Conservation (phyloP, 2,113 vertebrate species). For the Hemibagrus wyckioides region DNA sequence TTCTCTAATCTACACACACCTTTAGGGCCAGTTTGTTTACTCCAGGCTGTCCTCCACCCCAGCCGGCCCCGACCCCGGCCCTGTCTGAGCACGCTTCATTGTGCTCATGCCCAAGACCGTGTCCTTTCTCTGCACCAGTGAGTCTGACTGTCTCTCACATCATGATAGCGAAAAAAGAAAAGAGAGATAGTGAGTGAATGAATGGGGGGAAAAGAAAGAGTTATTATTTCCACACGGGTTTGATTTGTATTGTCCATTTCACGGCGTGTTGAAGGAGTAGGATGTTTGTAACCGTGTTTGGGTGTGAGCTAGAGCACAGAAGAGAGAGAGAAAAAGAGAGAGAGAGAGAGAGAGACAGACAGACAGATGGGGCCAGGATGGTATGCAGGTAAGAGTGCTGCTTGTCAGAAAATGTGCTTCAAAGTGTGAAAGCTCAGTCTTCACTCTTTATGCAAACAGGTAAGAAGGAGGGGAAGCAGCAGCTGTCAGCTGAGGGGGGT, state of each 20-base stretch:
- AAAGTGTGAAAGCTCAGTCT: slow-evolving; percentile 53
- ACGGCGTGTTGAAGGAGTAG: background rate
- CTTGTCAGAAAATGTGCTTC: slow-evolving; percentile 43
- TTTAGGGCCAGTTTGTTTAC: slow-evolving; percentile 53
- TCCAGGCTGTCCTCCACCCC: slow-evolving; percentile 35
- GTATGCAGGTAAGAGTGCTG: slow-evolving; percentile 44
- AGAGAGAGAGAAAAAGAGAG: background rate
- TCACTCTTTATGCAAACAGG: slow-evolving; percentile 49
- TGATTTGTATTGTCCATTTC: background rate
- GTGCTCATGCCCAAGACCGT: slow-evolving; percentile 44
- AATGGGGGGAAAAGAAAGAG: background rate
- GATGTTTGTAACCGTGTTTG: slow-evolving; percentile 8
- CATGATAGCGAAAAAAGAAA: slow-evolving; percentile 56
- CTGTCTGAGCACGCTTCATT: slow-evolving; percentile 49
- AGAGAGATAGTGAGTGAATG: slow-evolving; percentile 43
- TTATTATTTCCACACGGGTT: background rate
- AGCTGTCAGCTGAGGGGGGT: slow-evolving; percentile 36
- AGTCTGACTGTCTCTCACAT: slow-evolving; percentile 63
- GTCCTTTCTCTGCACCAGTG: slow-evolving; percentile 50
- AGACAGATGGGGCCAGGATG: slow-evolving; percentile 38
- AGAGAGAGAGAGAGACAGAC: background rate
- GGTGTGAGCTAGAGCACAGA: slow-evolving; percentile 20
- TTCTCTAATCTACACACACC: slow-evolving; percentile 51
- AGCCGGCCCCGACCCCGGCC: slow-evolving; percentile 37
- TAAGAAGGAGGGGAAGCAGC: slow-evolving; percentile 49